Conservation (phyloP, 2,797 vertebrate species). For the Epinephelus malabaricus region DNA sequence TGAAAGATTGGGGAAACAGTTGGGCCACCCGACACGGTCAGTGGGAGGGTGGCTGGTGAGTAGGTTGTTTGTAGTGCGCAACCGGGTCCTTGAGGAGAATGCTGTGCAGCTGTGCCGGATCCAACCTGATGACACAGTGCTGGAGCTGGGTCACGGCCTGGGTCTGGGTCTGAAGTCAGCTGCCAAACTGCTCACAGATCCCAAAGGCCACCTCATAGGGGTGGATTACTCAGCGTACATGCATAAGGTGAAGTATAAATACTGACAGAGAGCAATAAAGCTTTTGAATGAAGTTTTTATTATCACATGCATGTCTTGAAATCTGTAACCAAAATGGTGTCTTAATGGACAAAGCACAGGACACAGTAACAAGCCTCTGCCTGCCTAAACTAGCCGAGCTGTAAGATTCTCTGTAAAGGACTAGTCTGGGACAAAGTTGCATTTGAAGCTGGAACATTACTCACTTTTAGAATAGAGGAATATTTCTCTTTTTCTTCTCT, state of each 20-base stretch:
- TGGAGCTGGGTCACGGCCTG: conserved; percentile 84
- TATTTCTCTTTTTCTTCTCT: conserved; percentile 13
- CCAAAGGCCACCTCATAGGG: conserved; percentile 80
- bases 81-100: conserved; percentile 75
- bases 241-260: conserved; percentile 72
- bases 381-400: too few relatives aligned
- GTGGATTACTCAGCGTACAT: conserved; percentile 87
- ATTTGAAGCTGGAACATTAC: too few relatives aligned
- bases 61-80: conserved; percentile 66
- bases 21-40: conserved; percentile 76
- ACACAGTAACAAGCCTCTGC: too few relatives aligned
- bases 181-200: conserved; percentile 69
- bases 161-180: conserved; percentile 81
- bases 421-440: too few relatives aligned
- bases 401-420: too few relatives aligned
- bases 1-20: conserved; percentile 70
- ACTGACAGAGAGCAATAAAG: background rate
- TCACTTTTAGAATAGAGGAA: background rate
- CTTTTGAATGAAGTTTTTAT: too few relatives aligned
- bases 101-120: conserved; percentile 77
- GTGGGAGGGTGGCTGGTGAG: conserved; percentile 78
- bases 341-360: too few relatives aligned
- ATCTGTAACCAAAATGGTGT: too few relatives aligned
- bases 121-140: conserved; percentile 77
- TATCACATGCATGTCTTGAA: too few relatives aligned